Conservation (phyloP, 2,888 invertebrate species). For the Drosophila helvetica region DNA sequence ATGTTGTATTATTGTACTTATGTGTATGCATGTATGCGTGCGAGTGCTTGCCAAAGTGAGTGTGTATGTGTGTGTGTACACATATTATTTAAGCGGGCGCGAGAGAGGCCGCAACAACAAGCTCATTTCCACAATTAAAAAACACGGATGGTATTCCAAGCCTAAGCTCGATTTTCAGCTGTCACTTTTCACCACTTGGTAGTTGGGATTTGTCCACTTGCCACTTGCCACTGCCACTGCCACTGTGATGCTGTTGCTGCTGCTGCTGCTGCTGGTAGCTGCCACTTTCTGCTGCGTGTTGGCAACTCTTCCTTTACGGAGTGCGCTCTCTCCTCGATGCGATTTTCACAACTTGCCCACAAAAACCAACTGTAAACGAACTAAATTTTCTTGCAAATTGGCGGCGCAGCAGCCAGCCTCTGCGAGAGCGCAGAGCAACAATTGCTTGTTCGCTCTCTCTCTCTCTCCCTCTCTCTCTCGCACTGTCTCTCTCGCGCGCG, state of each 20-base stretch:
- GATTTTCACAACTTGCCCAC: conserved; percentile 74
- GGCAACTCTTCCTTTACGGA: conserved; percentile 38
- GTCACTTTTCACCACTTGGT: conserved; percentile 21
- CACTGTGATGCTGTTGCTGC: neutral
- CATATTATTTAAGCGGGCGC: conserved; percentile 58
- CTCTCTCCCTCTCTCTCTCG: conserved; percentile 17
- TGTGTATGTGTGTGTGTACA: conserved; percentile 29
- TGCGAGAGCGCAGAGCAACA: conserved; percentile 31
- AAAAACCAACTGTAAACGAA: conserved; percentile 75
- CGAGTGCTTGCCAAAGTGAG: neutral
- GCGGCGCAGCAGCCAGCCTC: conserved; percentile 68
- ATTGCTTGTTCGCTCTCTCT: conserved; percentile 9
- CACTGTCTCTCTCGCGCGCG: neutral
- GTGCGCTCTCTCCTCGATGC: conserved; percentile 43
- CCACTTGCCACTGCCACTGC: conserved; percentile 8
- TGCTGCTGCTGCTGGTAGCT: neutral
- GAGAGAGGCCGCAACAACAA: conserved; percentile 50
- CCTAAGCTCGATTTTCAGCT: neutral
- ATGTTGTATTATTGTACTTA: neutral
- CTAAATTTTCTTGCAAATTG: conserved; percentile 78
- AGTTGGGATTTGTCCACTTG: conserved; percentile 9
- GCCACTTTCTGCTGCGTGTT: conserved; percentile 32
- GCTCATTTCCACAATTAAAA: conserved; percentile 16
- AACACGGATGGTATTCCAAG: conserved; percentile 12
- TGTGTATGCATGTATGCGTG: conserved; percentile 2